A percentile compares a stretch with the other conserved stretches of the same genome.
Conservation (phyloP, 1,140 invertebrate species). For the Caenorhabditis elegans region WBcel235 BX284606.5:9146001-9146500, state of each 20-base stretch:
- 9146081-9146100: background rate
- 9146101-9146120: background rate
- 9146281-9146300: background rate
- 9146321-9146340: background rate
- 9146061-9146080: background rate
- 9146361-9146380: background rate
- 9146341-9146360: background rate
- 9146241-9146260: background rate
- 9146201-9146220: background rate
- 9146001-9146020: background rate
- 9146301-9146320: background rate
- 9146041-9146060: background rate
- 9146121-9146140: background rate
- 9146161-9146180: background rate
- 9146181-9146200: background rate
- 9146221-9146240: background rate
- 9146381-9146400: background rate
- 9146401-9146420: background rate
- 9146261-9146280: background rate
- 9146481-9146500: no score
- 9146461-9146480: no score
- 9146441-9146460: no score
- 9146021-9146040: background rate
- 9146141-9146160: background rate
- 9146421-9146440: no score